These are phyloP conservation scores for Ecliptopera silaceata DNA, from an alignment of 2,888 invertebrate species.

Conservation along the genomic window DNA sequence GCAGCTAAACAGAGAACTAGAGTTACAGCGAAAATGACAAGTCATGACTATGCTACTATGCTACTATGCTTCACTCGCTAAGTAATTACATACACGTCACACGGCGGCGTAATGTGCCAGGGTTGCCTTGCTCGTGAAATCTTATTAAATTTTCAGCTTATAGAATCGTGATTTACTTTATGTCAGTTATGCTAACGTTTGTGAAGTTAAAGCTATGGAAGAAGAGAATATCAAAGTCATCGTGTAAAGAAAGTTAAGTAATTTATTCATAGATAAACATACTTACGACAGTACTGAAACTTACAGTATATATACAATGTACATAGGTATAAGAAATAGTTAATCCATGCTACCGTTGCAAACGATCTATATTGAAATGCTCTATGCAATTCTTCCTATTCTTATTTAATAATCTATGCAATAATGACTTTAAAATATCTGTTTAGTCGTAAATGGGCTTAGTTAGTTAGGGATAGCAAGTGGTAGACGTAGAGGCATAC, in stretches of 20 bases:
- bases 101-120: conserved; percentile 53
- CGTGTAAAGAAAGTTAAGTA: not conserved
- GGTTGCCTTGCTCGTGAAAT: conserved; percentile 25
- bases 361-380: too few relatives aligned
- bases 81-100: conserved; percentile 80
- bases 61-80: conserved; percentile 68
- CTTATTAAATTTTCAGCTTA: conserved; percentile 13
- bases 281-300: too few relatives aligned
- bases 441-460: too few relatives aligned
- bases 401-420: too few relatives aligned
- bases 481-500: too few relatives aligned
- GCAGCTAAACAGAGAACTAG: not conserved
- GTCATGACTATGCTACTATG: conserved; percentile 79
- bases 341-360: too few relatives aligned
- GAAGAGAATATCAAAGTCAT: not conserved
- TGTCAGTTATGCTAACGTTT: not conserved
- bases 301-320: too few relatives aligned
- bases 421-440: too few relatives aligned
- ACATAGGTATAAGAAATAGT: too few relatives aligned
- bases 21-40: conserved; percentile 68
- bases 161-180: conserved; percentile 13
- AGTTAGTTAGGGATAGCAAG: too few relatives aligned
- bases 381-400: too few relatives aligned
- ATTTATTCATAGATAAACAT: too few relatives aligned
- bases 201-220: not conserved